phyloP scores from a whole-genome alignment of 2,113 vertebrate genomes.

The Actenoides hombroni region DNA sequence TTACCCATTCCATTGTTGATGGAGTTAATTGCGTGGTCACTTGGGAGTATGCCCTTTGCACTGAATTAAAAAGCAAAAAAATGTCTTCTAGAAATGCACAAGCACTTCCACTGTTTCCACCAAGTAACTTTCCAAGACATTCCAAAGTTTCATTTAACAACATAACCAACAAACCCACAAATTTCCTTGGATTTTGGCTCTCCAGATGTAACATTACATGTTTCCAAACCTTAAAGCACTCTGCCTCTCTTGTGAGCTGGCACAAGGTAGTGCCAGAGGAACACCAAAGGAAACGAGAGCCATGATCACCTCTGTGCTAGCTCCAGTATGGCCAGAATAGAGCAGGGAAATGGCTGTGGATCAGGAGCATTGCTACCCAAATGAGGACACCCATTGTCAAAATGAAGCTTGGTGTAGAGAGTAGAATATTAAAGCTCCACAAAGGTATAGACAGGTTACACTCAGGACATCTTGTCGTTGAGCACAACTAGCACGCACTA shows the following conservation, averaged over 20 bases:
- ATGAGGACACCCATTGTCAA: neutral
- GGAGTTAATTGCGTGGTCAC: neutral
- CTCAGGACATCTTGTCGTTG: neutral
- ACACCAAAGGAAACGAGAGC: neutral
- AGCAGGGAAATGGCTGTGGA: neutral
- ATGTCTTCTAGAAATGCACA: neutral
- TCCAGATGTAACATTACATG: neutral
- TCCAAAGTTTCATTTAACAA: neutral
- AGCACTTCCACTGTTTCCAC: neutral
- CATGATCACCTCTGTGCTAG: neutral
- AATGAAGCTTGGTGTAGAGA: neutral
- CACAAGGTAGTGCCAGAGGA: neutral
- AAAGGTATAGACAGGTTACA: neutral
- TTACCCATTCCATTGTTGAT: neutral
- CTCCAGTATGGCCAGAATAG: accelerated
- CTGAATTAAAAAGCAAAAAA: neutral
- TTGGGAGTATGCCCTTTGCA: neutral
- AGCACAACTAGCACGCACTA: neutral
- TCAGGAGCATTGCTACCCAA: neutral
- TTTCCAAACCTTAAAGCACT: neutral
- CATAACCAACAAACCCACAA: accelerated
- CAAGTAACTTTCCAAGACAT: neutral
- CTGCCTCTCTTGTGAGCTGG: neutral
- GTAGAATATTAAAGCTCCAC: neutral
- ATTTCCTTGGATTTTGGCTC: neutral